Evolutionary conservation across 2,888 invertebrate genomes (phyloP).

Genomic region (Chymomyza caudatula): DNA sequence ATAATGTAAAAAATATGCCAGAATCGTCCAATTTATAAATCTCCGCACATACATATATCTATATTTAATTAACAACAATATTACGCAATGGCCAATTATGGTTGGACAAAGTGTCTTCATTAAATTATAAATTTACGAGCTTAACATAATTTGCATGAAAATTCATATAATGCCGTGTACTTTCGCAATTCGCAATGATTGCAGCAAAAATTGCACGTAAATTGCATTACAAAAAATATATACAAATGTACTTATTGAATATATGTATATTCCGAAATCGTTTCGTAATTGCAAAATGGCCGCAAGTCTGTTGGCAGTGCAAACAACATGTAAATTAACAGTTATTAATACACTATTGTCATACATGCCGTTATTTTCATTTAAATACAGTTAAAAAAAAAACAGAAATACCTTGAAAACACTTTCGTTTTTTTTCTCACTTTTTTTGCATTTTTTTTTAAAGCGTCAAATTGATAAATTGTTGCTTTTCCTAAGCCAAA

Average conservation of each 20-base stretch:
- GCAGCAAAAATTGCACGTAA: constrained; percentile 21
- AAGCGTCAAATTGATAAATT: constrained; percentile 64
- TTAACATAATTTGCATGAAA: constrained; percentile 72
- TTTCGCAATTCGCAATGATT: constrained; percentile 47
- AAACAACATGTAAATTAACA: constrained; percentile 57
- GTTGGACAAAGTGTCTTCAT: constrained; percentile 70
- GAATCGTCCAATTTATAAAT: constrained; percentile 44
- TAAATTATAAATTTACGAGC: constrained; percentile 68
- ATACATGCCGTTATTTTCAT: constrained; percentile 26
- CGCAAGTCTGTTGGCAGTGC: constrained; percentile 59
- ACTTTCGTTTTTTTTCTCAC: not conserved
- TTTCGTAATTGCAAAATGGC: constrained; percentile 55
- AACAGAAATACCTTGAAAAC: constrained; percentile 1
- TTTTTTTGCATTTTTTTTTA: constrained; percentile 32
- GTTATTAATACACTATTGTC: constrained; percentile 36
- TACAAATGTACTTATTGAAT: not conserved
- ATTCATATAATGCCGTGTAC: constrained; percentile 61
- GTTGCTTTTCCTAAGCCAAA: constrained; percentile 42
- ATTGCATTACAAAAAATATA: constrained; percentile 15
- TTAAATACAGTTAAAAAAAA: constrained; percentile 27
- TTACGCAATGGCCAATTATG: constrained; percentile 62
- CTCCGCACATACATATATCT: constrained; percentile 33
- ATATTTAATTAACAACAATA: constrained; percentile 70
- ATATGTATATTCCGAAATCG: constrained; percentile 4
- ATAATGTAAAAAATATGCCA: constrained; percentile 28